These are phyloP conservation scores for Stenotaenia linearis DNA, from an alignment of 2,888 invertebrate species.

Conservation along the genomic window DNA sequence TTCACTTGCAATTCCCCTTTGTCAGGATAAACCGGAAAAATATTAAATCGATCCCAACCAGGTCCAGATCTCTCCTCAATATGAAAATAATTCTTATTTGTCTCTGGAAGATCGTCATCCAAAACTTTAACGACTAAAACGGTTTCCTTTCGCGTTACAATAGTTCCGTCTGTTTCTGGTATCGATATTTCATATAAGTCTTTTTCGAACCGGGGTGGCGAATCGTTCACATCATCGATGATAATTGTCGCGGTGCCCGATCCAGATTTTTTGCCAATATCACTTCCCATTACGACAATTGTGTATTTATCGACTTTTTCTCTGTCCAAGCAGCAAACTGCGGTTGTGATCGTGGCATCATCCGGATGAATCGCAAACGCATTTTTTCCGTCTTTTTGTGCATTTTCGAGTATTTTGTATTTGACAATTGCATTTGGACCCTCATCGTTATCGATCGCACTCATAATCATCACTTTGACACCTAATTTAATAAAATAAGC, in stretches of 20 bases:
- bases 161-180: slow-evolving; percentile 35
- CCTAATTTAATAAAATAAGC: no score
- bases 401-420: slow-evolving; percentile 41
- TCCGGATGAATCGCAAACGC: slow-evolving; percentile 46
- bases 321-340: slow-evolving; percentile 41
- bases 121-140: slow-evolving; percentile 35
- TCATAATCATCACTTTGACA: slow-evolving; percentile 47
- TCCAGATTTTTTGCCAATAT: slow-evolving; percentile 42
- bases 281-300: slow-evolving; percentile 40
- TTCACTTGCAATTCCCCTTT: slow-evolving; percentile 21
- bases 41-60: slow-evolving; percentile 35
- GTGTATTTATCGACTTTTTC: slow-evolving; percentile 41
- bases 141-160: slow-evolving; percentile 24
- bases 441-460: slow-evolving; percentile 49
- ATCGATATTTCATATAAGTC: slow-evolving; percentile 37
- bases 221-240: slow-evolving; percentile 51
- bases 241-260: slow-evolving; percentile 47
- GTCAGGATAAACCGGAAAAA: not conserved
- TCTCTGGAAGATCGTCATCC: slow-evolving; percentile 36
- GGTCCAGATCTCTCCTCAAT: slow-evolving; percentile 33
- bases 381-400: slow-evolving; percentile 43
- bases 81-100: slow-evolving; percentile 35
- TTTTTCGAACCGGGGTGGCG: slow-evolving; percentile 47
- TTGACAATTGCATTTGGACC: slow-evolving; percentile 50
- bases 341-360: slow-evolving; percentile 43